Conservation (phyloP, 2,113 vertebrate genomes). For the Rallus limicola region DNA sequence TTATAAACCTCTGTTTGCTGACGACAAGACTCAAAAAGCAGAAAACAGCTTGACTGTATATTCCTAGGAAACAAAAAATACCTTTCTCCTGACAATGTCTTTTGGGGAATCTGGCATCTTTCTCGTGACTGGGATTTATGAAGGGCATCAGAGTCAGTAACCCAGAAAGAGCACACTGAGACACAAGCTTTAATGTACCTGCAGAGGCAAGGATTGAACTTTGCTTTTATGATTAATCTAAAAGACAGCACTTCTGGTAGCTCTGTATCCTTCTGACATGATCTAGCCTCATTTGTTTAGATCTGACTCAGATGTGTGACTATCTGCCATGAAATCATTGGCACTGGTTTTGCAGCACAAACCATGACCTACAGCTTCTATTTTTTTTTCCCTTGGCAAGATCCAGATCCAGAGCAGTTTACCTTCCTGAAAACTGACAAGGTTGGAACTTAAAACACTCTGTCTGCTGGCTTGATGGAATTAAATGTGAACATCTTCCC, state of each 20-base stretch:
- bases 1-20: not conserved
- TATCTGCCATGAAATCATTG: not conserved
- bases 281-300: constrained; percentile 23
- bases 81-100: not conserved
- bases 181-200: not conserved
- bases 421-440: not conserved
- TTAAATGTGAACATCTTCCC: not conserved
- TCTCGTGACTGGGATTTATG: constrained; percentile 3
- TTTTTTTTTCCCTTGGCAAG: not conserved
- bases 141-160: not conserved
- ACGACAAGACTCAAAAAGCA: not conserved
- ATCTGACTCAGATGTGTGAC: constrained; percentile 17
- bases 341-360: not conserved
- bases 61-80: constrained; percentile 9
- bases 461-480: not conserved
- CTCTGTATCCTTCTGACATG: not conserved
- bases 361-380: not conserved
- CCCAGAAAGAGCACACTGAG: not conserved
- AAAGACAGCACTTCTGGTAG: constrained; percentile 1
- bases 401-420: not conserved
- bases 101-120: not conserved
- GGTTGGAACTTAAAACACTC: not conserved
- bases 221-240: constrained; percentile 20
- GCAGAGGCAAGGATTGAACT: not conserved
- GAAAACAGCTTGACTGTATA: not conserved